Evolutionary conservation across 2,888 invertebrate genomes (phyloP).

Genomic region (Dicyrtoma fusca): DNA sequence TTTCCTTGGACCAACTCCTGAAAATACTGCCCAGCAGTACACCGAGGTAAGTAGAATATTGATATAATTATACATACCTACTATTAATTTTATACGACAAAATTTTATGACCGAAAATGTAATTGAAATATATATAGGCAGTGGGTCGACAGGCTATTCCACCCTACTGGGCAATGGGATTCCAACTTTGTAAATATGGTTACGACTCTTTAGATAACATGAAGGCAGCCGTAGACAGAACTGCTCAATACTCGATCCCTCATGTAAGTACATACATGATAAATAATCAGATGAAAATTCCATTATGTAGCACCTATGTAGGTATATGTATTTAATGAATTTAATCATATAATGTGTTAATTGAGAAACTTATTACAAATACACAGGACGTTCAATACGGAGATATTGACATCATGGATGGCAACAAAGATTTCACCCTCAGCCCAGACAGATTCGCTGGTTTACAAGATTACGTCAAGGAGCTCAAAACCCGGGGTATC

Average conservation of each 20-base stretch:
- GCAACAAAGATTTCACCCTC: constrained; percentile 77
- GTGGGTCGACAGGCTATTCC: constrained; percentile 79
- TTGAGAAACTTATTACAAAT: neutral
- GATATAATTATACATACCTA: no score
- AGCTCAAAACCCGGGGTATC: constrained; percentile 66
- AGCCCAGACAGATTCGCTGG: constrained; percentile 67
- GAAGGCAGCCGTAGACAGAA: constrained; percentile 69
- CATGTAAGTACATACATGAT: no score
- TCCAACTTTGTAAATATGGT: constrained; percentile 76
- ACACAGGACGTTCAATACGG: constrained; percentile 28
- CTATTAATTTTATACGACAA: no score
- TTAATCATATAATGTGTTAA: neutral
- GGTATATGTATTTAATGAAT: no score
- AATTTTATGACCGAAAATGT: no score
- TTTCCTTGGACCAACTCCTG: constrained; percentile 75
- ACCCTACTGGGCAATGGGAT: constrained; percentile 85
- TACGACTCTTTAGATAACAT: constrained; percentile 70
- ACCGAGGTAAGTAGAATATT: constrained; percentile 63
- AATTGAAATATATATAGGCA: no score
- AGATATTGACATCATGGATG: constrained; percentile 75
- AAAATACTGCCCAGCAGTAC: constrained; percentile 70
- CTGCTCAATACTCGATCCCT: constrained; percentile 72
- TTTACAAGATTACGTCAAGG: constrained; percentile 70
- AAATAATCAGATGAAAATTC: no score
- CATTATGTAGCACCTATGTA: no score